Percentiles rank a stretch among this genome's conserved stretches.
phyloP scores from a whole-genome alignment of 2,797 vertebrate genomes.

The Melanotaenia pygmaea region DNA sequence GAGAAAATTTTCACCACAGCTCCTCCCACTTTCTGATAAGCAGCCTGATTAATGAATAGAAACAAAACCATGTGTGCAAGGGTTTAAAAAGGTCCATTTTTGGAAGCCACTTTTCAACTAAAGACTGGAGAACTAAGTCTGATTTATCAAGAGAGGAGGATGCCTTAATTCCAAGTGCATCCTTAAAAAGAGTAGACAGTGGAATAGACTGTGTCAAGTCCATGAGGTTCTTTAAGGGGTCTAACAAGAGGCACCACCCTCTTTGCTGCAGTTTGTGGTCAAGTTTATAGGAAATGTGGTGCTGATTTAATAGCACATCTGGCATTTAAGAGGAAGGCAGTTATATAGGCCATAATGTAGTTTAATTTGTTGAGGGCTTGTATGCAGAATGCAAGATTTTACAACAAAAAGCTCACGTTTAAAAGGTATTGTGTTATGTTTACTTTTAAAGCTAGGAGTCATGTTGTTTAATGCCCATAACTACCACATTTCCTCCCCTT shows the following conservation, averaged over 20 bases:
- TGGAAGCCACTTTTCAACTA: not conserved
- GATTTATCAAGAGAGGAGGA: conserved; percentile 10
- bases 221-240: conserved; percentile 11
- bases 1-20: not conserved
- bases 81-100: conserved; percentile 3
- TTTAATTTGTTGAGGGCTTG: conserved; percentile 42
- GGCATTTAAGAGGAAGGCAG: conserved; percentile 24
- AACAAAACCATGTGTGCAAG: conserved; percentile 20
- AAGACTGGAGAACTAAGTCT: conserved; percentile 5
- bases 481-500: not conserved
- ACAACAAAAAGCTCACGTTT: conserved; percentile 4
- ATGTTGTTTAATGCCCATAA: conserved; percentile 6
- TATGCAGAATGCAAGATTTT: conserved; percentile 21
- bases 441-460: not conserved
- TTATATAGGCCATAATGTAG: conserved; percentile 22
- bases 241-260: conserved; percentile 13
- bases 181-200: conserved; percentile 3
- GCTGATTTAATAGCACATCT: conserved; percentile 58
- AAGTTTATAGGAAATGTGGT: conserved; percentile 58
- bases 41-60: not conserved
- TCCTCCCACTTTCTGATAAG: not conserved
- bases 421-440: conserved; percentile 2
- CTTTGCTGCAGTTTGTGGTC: conserved; percentile 30
- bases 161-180: not conserved
- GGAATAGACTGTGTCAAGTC: not conserved